A percentile compares a stretch with the other conserved stretches of the same genome.
Conservation (phyloP, 2,113 vertebrate species). For the Macquaria ambigua region DNA sequence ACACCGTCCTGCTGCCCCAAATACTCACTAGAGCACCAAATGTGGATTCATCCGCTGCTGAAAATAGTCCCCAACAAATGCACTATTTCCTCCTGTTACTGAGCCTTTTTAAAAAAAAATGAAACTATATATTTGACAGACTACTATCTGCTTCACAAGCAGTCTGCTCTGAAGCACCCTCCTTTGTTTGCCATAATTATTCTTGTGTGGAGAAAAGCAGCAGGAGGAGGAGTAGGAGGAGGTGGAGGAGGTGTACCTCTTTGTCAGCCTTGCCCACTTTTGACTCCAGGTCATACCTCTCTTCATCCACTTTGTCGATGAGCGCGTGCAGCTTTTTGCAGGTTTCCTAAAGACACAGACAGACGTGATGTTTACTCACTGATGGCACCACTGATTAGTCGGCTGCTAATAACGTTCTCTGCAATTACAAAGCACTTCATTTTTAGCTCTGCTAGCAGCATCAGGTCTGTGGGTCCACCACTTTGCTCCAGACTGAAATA, state of each 20-base stretch:
- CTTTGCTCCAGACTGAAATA: neutral
- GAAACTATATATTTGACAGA: neutral
- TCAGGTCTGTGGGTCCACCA: too few species aligned
- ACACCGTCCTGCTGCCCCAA: neutral
- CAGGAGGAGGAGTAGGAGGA: too few species aligned
- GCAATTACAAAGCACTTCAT: too few species aligned
- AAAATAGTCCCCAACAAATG: neutral
- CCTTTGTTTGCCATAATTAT: too few species aligned
- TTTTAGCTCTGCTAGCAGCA: too few species aligned
- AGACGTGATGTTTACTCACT: neutral
- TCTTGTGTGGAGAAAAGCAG: neutral
- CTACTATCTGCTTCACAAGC: too few species aligned
- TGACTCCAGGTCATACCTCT: constrained; percentile 90
- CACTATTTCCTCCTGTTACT: neutral
- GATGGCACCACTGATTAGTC: neutral
- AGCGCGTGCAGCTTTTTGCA: constrained; percentile 90
- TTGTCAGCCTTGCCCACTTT: constrained; percentile 90
- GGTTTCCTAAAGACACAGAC: constrained; percentile 85
- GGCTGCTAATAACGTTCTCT: neutral
- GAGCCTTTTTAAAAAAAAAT: neutral
- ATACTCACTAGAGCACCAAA: neutral
- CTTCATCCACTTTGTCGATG: constrained; percentile 92
- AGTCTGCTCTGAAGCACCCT: too few species aligned
- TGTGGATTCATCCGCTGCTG: neutral
- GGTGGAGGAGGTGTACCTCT: constrained; percentile 85